These are phyloP conservation scores for Microtus ochrogaster DNA, from an alignment of 2,113 vertebrate genomes.

Conservation along the genomic window DNA sequence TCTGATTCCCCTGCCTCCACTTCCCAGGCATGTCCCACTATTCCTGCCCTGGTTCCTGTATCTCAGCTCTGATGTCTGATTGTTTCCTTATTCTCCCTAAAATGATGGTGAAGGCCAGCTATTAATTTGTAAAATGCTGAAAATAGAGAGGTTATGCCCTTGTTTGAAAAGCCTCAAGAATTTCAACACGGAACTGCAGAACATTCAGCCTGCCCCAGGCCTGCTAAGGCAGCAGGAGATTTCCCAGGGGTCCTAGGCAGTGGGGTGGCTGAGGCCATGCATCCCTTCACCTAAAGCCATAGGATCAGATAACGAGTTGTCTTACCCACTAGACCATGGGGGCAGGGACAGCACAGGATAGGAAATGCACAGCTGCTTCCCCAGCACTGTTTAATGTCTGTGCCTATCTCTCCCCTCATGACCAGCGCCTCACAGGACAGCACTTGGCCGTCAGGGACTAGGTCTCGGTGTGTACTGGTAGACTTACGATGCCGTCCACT, in stretches of 20 bases:
- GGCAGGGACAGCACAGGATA: background rate
- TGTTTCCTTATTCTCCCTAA: background rate
- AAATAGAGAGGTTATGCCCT: background rate
- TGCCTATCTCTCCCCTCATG: background rate
- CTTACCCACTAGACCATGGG: background rate
- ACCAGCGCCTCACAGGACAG: background rate
- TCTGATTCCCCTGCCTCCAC: background rate
- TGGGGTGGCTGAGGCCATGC: no score
- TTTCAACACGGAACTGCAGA: background rate
- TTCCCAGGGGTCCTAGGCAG: background rate
- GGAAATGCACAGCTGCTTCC: background rate
- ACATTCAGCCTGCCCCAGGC: background rate
- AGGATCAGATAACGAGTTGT: background rate
- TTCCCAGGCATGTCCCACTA: background rate
- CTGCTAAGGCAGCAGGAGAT: background rate
- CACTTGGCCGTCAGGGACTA: background rate
- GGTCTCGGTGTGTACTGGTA: background rate
- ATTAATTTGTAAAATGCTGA: background rate
- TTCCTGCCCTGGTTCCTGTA: background rate
- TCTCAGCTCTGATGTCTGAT: background rate
- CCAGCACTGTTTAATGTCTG: rapidly evolving
- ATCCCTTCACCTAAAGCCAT: background rate
- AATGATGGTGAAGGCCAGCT: background rate
- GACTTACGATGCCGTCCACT: rapidly evolving
- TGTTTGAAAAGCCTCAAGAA: background rate